Evolutionary conservation across 2,113 vertebrate genomes (phyloP).

Genomic region (Osmerus mordax): DNA sequence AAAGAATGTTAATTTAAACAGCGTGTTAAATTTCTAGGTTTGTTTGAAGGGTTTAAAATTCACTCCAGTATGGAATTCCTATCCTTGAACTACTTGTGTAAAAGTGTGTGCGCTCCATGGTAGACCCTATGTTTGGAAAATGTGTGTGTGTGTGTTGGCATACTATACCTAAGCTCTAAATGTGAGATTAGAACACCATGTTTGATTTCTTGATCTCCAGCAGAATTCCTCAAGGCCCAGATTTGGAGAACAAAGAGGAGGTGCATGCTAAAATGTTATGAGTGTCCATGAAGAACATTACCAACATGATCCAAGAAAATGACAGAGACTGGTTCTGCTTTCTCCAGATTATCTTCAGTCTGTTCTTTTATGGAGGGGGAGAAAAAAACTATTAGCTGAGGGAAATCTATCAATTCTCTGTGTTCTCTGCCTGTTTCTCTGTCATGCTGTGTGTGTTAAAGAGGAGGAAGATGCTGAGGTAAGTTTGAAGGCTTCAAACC

Average conservation of each 20-base stretch:
- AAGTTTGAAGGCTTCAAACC: slow-evolving; percentile 11
- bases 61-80: slow-evolving; percentile 14
- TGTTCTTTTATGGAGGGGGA: slow-evolving; percentile 17
- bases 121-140: neutral
- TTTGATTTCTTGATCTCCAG: slow-evolving; percentile 43
- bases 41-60: slow-evolving; percentile 24
- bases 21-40: slow-evolving; percentile 17
- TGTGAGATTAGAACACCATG: slow-evolving; percentile 3
- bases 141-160: neutral
- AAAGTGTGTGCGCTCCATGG: neutral
- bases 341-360: slow-evolving; percentile 43
- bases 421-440: slow-evolving; percentile 13
- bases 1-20: slow-evolving; percentile 29
- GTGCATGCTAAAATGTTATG: slow-evolving; percentile 40
- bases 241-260: slow-evolving; percentile 34
- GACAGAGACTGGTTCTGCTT: slow-evolving; percentile 35
- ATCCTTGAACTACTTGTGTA: slow-evolving; percentile 18
- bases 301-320: slow-evolving; percentile 32
- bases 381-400: slow-evolving; percentile 18
- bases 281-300: slow-evolving; percentile 31
- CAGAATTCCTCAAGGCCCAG: slow-evolving; percentile 24
- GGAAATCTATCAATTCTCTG: slow-evolving; percentile 21
- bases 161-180: neutral
- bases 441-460: slow-evolving; percentile 24
- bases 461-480: neutral